Base-by-base conservation (phyloP, 2,113 vertebrate species). In the Athene cunicularia region DNA sequence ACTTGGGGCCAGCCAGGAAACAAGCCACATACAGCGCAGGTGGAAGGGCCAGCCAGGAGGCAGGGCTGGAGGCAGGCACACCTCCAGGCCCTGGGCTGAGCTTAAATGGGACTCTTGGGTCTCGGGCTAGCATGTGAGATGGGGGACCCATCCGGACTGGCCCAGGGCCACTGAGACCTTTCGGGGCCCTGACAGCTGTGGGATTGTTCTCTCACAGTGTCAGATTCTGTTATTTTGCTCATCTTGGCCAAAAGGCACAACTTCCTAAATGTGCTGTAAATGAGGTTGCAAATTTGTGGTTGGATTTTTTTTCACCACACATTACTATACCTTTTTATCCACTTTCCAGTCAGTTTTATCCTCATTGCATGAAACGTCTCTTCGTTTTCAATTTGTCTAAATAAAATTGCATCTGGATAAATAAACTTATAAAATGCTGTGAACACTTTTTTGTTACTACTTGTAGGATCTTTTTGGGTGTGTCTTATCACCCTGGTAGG, bases 171-270 rank as follows among this genome's bases (percentile, higher is more conserved):
- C 21, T 32, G n/a, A 80, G 53, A 43, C 8, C 8, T 55, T 37
- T 26, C 68, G 53, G 53, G 23, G 28, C 33, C n/a, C 27, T 91
- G 53, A 14, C 32, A 45, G 23, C 3, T 4, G 26, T 19, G 28
- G 16, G 16, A 5, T 22, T 92, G 41, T 79, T 79, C 64, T 89
- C 28, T 63, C 32, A 55, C 33, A 32, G 49, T 52, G 18, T 64
- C 0, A 27, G 49, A 70, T 80, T 75, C 8, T 22, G 76, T 35
- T 83, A 5, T 74, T 91, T 92, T 84, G 59, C 32, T 66, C 17
- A 52, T 81, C 47, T 72, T 0, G 0, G 64, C 41, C 3, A 1
- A 84, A 88, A 81, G n/a, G n/a, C 43, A 26, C 8, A 68, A 2
- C 35, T 89, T 87, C n/a, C 22, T 85, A 72, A 75, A 20, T 12